Evolutionary conservation across 2,113 vertebrate species (phyloP), one percentile per base, ranked within the genome.

Genomic region (Onychostoma macrolepis): DNA sequence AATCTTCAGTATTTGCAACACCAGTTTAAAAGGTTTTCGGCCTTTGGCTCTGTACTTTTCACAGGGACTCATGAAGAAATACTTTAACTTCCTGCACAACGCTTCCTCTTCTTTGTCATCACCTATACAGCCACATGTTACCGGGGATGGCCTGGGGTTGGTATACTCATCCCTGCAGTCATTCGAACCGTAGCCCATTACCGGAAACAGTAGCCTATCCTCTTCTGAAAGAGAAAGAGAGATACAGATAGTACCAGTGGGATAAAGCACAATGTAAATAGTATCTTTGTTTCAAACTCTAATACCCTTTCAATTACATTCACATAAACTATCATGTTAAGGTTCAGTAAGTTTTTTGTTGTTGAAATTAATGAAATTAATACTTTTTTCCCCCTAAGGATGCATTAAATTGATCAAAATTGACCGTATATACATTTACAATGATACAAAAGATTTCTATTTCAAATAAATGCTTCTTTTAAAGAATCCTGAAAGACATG

Each of bases 1-100:
- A 81, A 98, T 97, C 94, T 99, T 99, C 36, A 97, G 92, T 30
- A 99, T 90, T 83, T 99, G 97, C 48, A 99, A 94, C 43, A 92
- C 87, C 83, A 99, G 88, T 86, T 98, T 99, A 71, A 93, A 96
- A 0, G 97, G 97, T 74, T 97, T 97, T 61, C 97, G 94, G 0
- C 97, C 96, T 83, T 98, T 97, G 77, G 97, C 97, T 6, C 97
- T 94, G 87, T 94, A 99, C 87, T 99, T 99, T 87, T 99, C 97
- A 53, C 97, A 99, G 0, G 97, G 97, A 24, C 97, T 99, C 97
- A 99, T 98, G 87, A 98, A 99, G 91, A 97, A 99, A 85, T 98
- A 99, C 65, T 99, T 99, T 71, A 98, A 91, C 53, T 97, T 96
- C 81, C 97, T 94, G 24, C 97, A 94, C 24, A 98, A 93, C 36